Evolutionary conservation across 2,888 invertebrate genomes (phyloP).

Genomic region (Andrena fulva): DNA sequence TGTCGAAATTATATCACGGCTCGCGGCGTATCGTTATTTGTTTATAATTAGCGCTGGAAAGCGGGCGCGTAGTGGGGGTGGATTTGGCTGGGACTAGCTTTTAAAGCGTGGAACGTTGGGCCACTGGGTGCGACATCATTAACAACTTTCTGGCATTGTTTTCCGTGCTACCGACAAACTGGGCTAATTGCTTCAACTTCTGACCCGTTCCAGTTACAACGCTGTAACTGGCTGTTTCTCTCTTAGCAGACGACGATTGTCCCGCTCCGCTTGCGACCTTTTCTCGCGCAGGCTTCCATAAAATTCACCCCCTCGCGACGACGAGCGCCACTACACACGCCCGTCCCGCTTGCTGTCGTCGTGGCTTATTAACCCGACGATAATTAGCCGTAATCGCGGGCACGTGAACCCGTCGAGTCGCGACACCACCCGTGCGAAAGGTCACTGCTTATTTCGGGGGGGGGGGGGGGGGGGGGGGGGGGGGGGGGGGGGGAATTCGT

Average conservation of each 20-base stretch:
- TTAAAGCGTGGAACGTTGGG: conserved; percentile 72
- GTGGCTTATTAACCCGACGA: conserved; percentile 69
- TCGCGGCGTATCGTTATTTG: conserved; percentile 67
- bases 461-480: not conserved
- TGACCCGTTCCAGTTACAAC: conserved; percentile 73
- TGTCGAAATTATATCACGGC: conserved; percentile 44
- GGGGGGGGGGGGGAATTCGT: conserved; percentile 5
- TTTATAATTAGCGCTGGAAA: conserved; percentile 71
- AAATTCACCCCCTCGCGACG: conserved; percentile 47
- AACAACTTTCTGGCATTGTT: conserved; percentile 81
- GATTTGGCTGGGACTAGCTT: conserved; percentile 70
- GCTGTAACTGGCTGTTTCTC: conserved; percentile 71
- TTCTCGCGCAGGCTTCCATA: conserved; percentile 45
- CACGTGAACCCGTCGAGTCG: conserved; percentile 38
- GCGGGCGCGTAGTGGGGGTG: conserved; percentile 20
- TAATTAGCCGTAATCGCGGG: conserved; percentile 71
- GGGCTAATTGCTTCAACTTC: conserved; percentile 81
- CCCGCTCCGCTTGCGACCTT: conserved; percentile 38
- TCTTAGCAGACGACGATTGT: conserved; percentile 64
- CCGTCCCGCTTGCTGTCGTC: conserved; percentile 53
- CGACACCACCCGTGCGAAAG: conserved; percentile 8
- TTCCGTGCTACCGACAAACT: conserved; percentile 78
- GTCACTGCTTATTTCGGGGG: conserved; percentile 19
- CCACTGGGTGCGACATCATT: conserved; percentile 76
- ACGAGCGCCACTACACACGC: conserved; percentile 38